A percentile compares a stretch with the other conserved stretches of the same genome.
Evolutionary conservation across 2,113 vertebrate species (phyloP).

Genomic region (Callorhinus ursinus): DNA sequence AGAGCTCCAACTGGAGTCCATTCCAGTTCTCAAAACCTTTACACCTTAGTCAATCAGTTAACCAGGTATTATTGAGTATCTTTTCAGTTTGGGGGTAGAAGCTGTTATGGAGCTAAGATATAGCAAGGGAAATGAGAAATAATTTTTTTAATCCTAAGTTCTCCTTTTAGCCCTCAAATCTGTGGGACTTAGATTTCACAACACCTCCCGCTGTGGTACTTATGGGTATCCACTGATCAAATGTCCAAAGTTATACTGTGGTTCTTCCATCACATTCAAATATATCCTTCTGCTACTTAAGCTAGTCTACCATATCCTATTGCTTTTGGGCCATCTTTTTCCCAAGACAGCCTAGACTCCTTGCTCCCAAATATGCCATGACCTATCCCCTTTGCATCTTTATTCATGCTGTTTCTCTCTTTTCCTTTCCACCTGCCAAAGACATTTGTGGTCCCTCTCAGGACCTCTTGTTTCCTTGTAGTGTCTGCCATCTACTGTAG

Average conservation of each 20-base stretch:
- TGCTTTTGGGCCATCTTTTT: background rate
- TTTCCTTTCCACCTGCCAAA: background rate
- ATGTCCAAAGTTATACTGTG: background rate
- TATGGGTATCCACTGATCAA: background rate
- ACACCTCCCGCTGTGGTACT: background rate
- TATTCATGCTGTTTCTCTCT: background rate
- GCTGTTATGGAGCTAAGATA: background rate
- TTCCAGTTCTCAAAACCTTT: background rate
- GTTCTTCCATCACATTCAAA: background rate
- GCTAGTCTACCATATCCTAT: background rate
- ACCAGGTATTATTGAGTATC: background rate
- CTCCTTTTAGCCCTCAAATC: background rate
- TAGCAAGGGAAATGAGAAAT: conserved; percentile 5
- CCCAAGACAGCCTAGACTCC: background rate
- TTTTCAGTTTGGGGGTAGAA: background rate
- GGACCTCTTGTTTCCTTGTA: background rate
- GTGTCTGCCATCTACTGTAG: background rate
- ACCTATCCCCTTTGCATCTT: background rate
- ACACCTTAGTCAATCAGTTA: background rate
- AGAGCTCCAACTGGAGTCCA: background rate
- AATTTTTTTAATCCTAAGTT: background rate
- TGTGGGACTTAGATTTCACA: background rate
- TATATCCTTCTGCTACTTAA: background rate
- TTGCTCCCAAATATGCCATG: background rate
- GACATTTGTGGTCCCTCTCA: background rate